Conservation (phyloP, 2,113 vertebrate species). For the Tychaedon coryphoeus region DNA sequence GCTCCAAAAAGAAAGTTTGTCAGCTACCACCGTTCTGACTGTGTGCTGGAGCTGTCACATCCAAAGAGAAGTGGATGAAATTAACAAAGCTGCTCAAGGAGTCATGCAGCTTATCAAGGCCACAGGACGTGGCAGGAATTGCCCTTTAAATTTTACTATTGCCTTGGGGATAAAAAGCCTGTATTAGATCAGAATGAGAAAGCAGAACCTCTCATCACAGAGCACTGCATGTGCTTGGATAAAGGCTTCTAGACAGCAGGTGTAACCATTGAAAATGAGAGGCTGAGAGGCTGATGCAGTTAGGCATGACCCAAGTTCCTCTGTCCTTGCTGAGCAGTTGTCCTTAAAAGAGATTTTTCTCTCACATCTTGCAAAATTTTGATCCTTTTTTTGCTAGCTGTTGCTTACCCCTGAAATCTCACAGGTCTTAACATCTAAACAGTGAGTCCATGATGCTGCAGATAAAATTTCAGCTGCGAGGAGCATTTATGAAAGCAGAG, state of each 20-base stretch:
- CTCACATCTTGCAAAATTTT: neutral
- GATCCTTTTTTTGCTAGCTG: neutral
- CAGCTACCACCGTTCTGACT: neutral
- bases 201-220: neutral
- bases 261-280: neutral
- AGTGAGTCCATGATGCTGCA: neutral
- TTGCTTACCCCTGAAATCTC: neutral
- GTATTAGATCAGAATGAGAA: neutral
- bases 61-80: neutral
- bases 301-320: neutral
- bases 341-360: neutral
- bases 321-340: neutral
- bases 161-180: neutral
- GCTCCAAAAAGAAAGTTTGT: neutral
- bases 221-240: rapidly evolving
- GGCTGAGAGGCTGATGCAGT: neutral
- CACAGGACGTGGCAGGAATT: neutral
- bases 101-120: neutral
- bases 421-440: neutral
- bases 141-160: neutral
- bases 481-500: neutral
- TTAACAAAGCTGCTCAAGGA: neutral
- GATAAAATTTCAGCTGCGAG: neutral
- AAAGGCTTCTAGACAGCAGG: neutral
- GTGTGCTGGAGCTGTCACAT: neutral